Percentiles rank a stretch among this genome's conserved stretches.
Conservation (phyloP, 2,113 vertebrate species). For the Aplodontia rufa region DNA sequence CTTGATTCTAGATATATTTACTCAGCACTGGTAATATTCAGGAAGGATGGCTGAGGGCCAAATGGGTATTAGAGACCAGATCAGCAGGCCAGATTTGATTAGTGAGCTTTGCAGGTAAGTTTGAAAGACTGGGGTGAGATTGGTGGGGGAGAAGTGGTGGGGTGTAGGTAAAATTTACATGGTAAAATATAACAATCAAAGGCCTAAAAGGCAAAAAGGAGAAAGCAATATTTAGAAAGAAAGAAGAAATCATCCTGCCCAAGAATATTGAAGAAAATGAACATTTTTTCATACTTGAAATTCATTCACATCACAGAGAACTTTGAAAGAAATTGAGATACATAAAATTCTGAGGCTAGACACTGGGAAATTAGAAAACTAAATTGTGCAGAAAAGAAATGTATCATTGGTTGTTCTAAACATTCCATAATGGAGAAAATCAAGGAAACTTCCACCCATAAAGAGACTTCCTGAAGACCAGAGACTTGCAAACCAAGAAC, state of each 20-base stretch:
- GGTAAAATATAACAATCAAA: neutral
- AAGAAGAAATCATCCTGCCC: neutral
- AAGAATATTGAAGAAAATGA: neutral
- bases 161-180: neutral
- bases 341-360: neutral
- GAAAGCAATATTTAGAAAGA: neutral
- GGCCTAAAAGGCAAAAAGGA: neutral
- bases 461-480: neutral
- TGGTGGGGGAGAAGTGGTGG: accelerated
- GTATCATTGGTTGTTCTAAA: neutral
- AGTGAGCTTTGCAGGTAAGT: neutral
- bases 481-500: neutral
- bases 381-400: neutral
- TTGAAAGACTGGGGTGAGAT: neutral
- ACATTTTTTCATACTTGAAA: neutral
- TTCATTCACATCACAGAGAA: neutral
- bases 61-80: neutral
- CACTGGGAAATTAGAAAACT: neutral
- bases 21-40: neutral
- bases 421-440: neutral
- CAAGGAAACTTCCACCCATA: neutral
- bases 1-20: neutral
- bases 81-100: neutral
- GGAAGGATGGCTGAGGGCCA: neutral
- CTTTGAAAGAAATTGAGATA: neutral